Base-by-base conservation (phyloP, 1,140 invertebrate genomes). In the Papilio dardanus region DNA sequence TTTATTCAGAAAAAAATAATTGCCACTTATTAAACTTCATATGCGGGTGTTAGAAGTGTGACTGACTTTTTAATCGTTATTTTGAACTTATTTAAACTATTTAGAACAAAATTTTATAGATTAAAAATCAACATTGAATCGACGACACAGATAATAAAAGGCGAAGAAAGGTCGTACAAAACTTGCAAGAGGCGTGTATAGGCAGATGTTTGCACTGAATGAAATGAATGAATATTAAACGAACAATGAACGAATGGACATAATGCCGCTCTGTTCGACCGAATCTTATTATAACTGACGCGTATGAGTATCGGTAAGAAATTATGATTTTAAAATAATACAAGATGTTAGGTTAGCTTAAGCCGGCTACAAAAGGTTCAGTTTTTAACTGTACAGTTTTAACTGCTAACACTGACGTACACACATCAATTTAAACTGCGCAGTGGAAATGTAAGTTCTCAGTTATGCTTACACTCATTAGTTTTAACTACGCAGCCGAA, bases 1-100 rank as follows among this genome's bases (percentile, higher is more conserved):
- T 90, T 88, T 89, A 88, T 85, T 79, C 83, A 81, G 83, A 86
- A 84, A 81, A 89, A 90, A 89, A 92, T 92, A 90, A 90, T 90
- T 86, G 86, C 79, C 80, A 77, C 78, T 87, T 87, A 92, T 89
- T 90, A 90, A 88, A 86, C 77, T 80, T 66, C 75, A 33, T 90
- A 92, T 92, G 88, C 90, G 90, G 90, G 90, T 88, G 80, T 83
- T 88, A 83, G 76, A 73, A 76, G 77, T 76, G 78, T 80, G 75
- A 76, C 65, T 71, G 76, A 80, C 68, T 80, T 75, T 81, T 75
- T 77, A 76, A 74, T 82, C 75, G 62, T 75, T 74, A 37, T 67
- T 62, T 30, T 62, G 21, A 30, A 62, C 7, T 21, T 19, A 35
- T 67, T 67, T 67, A 67, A 67, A 67, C 12, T 62, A 1, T 62